phyloP scores from a whole-genome alignment of 2,113 vertebrate species.

The Cnemophilus loriae region DNA sequence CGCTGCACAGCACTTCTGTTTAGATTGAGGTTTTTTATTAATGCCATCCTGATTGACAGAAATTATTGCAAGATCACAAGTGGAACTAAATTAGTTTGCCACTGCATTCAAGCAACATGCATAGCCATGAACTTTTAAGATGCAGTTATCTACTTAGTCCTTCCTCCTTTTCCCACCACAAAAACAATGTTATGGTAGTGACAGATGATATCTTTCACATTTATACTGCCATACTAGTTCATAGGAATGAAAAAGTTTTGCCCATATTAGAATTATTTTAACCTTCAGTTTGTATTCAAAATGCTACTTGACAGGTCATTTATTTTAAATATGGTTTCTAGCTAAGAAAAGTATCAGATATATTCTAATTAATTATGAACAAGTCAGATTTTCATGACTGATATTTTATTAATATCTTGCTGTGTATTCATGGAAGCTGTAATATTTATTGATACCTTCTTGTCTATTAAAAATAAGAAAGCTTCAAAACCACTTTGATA shows the following conservation, averaged over 20 bases:
- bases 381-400: neutral
- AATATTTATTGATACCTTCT: neutral
- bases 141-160: neutral
- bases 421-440: neutral
- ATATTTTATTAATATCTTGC: constrained; percentile 42
- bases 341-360: neutral
- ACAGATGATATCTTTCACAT: neutral
- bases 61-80: constrained; percentile 57
- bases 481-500: neutral
- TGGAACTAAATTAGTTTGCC: constrained; percentile 55
- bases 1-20: constrained; percentile 50
- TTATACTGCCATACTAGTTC: neutral
- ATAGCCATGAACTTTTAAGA: constrained; percentile 38
- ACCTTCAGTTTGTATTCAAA: constrained; percentile 20
- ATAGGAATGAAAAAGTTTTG: neutral
- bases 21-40: constrained; percentile 56
- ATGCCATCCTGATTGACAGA: constrained; percentile 56
- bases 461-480: constrained; percentile 1
- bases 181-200: neutral
- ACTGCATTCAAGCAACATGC: constrained; percentile 10
- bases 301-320: neutral
- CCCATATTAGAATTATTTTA: neutral
- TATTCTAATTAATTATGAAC: constrained; percentile 17
- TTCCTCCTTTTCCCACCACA: neutral
- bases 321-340: constrained; percentile 28